Evolutionary conservation across 2,797 vertebrate species (phyloP).

Genomic region (Myotis vivesi): DNA sequence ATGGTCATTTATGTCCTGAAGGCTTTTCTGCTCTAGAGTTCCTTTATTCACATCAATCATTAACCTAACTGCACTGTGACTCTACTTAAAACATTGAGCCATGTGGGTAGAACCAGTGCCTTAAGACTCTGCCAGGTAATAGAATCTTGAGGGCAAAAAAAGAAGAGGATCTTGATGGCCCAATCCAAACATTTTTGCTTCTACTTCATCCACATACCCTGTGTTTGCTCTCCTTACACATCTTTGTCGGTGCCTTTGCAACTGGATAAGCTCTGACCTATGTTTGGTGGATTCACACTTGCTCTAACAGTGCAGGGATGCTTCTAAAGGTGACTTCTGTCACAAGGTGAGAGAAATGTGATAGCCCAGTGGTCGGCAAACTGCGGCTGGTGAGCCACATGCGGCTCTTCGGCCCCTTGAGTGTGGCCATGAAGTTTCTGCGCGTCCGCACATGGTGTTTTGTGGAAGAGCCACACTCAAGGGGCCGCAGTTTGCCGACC

Average conservation of each 20-base stretch:
- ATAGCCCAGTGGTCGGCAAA: no score
- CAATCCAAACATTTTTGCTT: neutral
- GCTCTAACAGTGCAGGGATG: neutral
- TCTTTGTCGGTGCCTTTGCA: neutral
- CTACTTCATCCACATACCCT: neutral
- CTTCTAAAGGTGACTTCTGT: neutral
- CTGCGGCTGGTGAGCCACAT: no score
- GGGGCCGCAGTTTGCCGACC: no score
- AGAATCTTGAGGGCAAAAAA: neutral
- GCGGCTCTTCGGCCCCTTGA: no score
- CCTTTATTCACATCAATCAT: neutral
- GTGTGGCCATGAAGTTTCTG: no score
- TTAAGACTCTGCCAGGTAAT: neutral
- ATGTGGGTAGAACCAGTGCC: neutral
- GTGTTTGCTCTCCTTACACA: neutral
- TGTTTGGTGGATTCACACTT: neutral
- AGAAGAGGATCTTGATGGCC: neutral
- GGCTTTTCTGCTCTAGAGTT: neutral
- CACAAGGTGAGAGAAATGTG: neutral
- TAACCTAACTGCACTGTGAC: neutral
- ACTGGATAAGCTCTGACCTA: neutral
- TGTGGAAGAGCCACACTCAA: no score
- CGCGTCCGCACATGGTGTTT: fast-evolving
- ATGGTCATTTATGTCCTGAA: neutral
- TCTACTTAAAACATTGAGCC: neutral